Base-by-base conservation (phyloP, 1,140 invertebrate genomes). In the Lerema accius region DNA sequence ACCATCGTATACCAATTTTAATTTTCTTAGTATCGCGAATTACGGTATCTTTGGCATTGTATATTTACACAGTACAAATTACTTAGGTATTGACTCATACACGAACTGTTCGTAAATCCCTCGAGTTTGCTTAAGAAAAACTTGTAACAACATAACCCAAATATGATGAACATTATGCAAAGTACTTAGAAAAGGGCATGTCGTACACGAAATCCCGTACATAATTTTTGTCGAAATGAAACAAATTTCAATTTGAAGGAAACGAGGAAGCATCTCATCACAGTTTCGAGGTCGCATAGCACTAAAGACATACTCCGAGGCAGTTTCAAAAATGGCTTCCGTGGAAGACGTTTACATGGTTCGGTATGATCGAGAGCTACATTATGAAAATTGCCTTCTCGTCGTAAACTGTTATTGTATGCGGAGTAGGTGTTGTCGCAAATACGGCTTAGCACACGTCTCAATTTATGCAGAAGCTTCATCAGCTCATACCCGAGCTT, bases 331-430 rank as follows among this genome's bases (percentile, higher is more conserved):
- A 43, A 45, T 58, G 13, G 13, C 15, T 58, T 58, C 42, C 53
- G 7, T 32, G 53, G 45, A 45, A 58, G 14, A 26, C 53, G 13
- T 11, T 42, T 43, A 56, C 23, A 58, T 15, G 40, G 16, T 14
- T 15, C 42, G 7, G 14, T 28, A 26, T 58, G 55, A 43, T 46
- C 42, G 55, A 14, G 26, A 19, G 42, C 32, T 28, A 61, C 66
- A 71, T 75, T 75, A 75, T 75, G 72, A 71, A 75, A 75, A 75
- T 75, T 75, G 69, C 66, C 67, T 72, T 65, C 23, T 56, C 66
- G 39, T 59, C 62, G 64, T 75, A 75, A 71, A 71, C 69, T 66
- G 69, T 75, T 75, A 71, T 69, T 71, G 61, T 74, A 65, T 74
- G 68, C 63, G 42, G 59, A 64, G 66, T 65, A 46, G 67, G 45